Evolutionary conservation across 2,797 vertebrate species (phyloP), one percentile per base, ranked within the genome.

Genomic region (Ctenopoma kingsleyae): DNA sequence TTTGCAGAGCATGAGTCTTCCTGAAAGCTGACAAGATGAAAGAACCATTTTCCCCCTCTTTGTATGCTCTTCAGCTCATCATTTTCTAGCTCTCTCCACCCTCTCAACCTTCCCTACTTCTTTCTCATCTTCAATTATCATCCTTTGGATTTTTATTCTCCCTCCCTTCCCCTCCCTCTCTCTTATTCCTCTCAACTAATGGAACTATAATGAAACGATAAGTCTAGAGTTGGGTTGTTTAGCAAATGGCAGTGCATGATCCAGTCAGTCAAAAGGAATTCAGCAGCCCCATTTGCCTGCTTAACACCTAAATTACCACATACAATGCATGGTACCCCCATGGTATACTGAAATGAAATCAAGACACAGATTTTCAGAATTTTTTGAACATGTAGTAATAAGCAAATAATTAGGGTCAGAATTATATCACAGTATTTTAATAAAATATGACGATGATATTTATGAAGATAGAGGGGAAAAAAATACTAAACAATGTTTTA

Each of bases 1-100:
- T 86, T 83, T 72, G 72, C 50, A 58, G 83, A 79, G 71, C 52
- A 65, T 19, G 60, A 74, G 79, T 76, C 64, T 71, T 76, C 69
- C 72, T 76, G 77, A 85, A 78, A 85, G 76, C 76, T 74, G 71
- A 83, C 74, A 78, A 87, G 86, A 93, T 92, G 82, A 91, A 90
- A 90, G 84, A 76, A 62, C 52, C 27, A 13, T 52, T 61, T 62
- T 10, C 35, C n/a, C 27, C 41, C 50, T 68, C 57, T 63, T 64
- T 54, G 50, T 60, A 32, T 51, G 71, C 67, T 75, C 47, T 64
- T 81, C 69, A 62, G 59, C 78, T 87, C 76, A 63, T 86, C 81
- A 64, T 83, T 70, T 57, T 69, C 72, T 27, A 54, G 44, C 82
- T 85, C 70, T 70, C 80, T 40, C 83, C 71, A 57, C 79, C 64